Evolutionary conservation across 1,140 invertebrate species (phyloP).

Genomic region (Drosophila nebulosa): DNA sequence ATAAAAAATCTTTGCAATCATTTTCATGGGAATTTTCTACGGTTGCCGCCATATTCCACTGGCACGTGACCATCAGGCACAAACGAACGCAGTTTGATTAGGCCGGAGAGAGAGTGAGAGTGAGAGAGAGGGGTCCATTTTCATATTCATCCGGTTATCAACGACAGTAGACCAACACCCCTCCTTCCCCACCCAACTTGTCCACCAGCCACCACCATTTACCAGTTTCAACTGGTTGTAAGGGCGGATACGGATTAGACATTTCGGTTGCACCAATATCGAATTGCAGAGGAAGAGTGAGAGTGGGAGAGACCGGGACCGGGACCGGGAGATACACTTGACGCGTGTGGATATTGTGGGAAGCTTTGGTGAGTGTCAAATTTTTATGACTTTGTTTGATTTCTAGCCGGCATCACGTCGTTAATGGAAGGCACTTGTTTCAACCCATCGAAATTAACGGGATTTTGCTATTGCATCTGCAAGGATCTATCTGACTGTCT

Average conservation of each 20-base stretch:
- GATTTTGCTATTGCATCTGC: constrained; percentile 45
- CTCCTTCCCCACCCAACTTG: too few species aligned
- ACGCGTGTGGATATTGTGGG: constrained; percentile 59
- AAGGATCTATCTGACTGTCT: constrained; percentile 8
- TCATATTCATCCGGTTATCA: constrained; percentile 25
- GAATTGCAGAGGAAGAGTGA: constrained; percentile 37
- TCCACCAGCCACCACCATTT: constrained; percentile 29
- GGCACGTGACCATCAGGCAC: constrained; percentile 62
- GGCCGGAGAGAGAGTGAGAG: too few species aligned
- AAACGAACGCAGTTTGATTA: constrained; percentile 65
- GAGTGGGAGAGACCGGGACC: neutral
- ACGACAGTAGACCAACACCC: constrained; percentile 16
- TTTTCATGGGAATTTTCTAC: constrained; percentile 62
- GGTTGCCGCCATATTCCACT: constrained; percentile 14
- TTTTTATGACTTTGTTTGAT: constrained; percentile 79
- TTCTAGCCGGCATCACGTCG: constrained; percentile 57
- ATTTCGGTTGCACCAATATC: constrained; percentile 58
- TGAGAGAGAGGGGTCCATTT: too few species aligned
- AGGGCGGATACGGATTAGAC: constrained; percentile 10
- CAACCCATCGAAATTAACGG: constrained; percentile 52
- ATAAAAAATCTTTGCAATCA: constrained; percentile 42
- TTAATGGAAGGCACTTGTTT: constrained; percentile 74
- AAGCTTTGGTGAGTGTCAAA: constrained; percentile 68
- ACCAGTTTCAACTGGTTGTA: constrained; percentile 12
- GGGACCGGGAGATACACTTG: constrained; percentile 27